Base-by-base conservation (phyloP, 1,140 invertebrate species). In the Drosophila ironensis region DNA sequence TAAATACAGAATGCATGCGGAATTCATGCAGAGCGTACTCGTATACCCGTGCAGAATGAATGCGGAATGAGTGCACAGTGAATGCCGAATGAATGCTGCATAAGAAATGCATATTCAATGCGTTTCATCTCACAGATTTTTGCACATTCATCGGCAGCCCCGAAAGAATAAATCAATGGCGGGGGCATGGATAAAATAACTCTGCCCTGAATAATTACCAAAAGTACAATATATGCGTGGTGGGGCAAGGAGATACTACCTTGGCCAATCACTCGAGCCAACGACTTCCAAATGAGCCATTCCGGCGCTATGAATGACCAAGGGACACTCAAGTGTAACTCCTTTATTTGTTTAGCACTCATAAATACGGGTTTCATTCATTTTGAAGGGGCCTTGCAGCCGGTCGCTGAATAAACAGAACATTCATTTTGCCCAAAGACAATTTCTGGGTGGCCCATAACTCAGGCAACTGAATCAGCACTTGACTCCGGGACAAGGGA, bases 321-420 rank as follows among this genome's bases (percentile, higher is more conserved):
- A 35, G n/a, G n/a, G 50, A 41, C 41, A 37, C 27, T 40, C 56
- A 6, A 57, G 37, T 33, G 38, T 42, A 48, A 63, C 59, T 63
- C 56, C 59, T 63, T 63, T 63, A 63, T 63, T 63, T 63, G 59
- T 47, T 63, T 63, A 61, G 41, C 47, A 48, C 59, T 63, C 59
- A 63, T 63, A 63, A 63, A 63, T 63, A 63, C 33, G 59, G 41
- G 41, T 47, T 46, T 63, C 59, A 60, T 46, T 63, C 59, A 25
- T 37, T 63, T 60, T 14, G 24, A 41, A 22, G 20, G 59, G 16
- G 12, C n/a, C 16, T 17, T 37, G 56, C 41, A 47, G 14, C 14
- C 11, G 30, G 27, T 35, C 22, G 52, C 54, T 60, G 54, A 63
- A 63, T 63, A 63, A 63, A 63, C 59, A 63, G 56, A 46, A 60